Conservation (phyloP, 64 coral and sea anemone species). For the Actinia equina region DNA sequence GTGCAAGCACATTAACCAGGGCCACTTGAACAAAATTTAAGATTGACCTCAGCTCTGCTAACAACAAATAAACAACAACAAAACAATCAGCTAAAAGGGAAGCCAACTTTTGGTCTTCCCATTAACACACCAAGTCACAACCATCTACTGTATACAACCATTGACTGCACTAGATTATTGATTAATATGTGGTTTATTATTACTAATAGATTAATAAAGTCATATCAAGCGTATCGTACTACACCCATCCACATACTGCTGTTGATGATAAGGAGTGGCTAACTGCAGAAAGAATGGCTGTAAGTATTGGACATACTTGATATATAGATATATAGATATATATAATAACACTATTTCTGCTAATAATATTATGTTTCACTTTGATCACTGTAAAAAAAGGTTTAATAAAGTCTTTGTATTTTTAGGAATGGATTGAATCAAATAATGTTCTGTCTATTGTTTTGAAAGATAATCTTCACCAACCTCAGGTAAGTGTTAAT, state of each 20-base stretch:
- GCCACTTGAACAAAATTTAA: no score
- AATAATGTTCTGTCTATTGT: conserved; percentile 97
- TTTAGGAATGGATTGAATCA: conserved; percentile 96
- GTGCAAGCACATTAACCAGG: no score
- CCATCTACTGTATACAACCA: no score
- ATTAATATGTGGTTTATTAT: background rate
- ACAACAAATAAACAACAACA: no score
- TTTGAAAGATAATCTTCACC: conserved; percentile 99
- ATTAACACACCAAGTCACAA: no score
- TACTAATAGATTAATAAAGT: conserved; percentile 94
- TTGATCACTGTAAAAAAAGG: background rate
- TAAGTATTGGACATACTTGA: conserved; percentile 65
- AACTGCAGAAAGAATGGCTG: conserved; percentile 96
- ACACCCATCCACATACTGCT: conserved; percentile 86
- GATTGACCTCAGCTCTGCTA: no score
- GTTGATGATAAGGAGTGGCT: conserved; percentile 94
- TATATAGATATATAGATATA: background rate
- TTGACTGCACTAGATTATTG: no score
- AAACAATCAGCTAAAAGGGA: no score
- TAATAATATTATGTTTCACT: background rate
- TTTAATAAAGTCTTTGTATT: background rate
- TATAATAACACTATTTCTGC: background rate
- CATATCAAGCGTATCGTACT: conserved; percentile 98
- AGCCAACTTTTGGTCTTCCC: no score
- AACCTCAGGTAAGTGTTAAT: conserved; percentile 99